These are phyloP conservation scores for Rhabdomys pumilio DNA, from an alignment of 2,797 vertebrate genomes.

Conservation along the genomic window DNA sequence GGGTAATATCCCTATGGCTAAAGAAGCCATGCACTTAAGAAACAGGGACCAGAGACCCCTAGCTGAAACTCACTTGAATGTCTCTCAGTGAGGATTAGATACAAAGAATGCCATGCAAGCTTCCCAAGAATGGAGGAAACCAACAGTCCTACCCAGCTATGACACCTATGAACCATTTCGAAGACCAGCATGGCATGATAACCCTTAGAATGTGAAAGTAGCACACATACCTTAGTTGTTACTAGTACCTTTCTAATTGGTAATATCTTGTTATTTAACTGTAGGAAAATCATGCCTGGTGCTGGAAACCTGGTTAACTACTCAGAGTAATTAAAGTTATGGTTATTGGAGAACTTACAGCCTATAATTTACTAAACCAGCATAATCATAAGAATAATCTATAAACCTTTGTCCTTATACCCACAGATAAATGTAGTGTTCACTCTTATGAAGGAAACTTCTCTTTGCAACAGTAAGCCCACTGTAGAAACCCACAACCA, in stretches of 20 bases:
- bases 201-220: not conserved
- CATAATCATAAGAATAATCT: not conserved
- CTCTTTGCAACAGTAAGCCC: not conserved
- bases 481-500: not conserved
- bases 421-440: not conserved
- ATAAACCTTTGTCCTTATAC: not conserved
- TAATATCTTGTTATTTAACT: not conserved
- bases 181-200: not conserved
- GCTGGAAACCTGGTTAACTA: not conserved
- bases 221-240: not conserved
- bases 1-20: not conserved
- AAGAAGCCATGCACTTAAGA: not conserved
- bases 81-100: not conserved
- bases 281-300: not conserved
- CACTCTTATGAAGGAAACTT: not conserved
- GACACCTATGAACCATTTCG: not conserved
- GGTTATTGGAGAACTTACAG: not conserved
- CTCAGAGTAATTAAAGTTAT: not conserved
- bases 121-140: not conserved
- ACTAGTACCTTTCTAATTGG: not conserved
- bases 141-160: not conserved
- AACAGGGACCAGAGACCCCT: not conserved
- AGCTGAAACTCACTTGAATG: not conserved
- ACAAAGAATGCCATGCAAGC: not conserved
- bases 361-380: not conserved